phyloP scores from a whole-genome alignment of 1,140 invertebrate species.

The Diploscapter pachys region DNA sequence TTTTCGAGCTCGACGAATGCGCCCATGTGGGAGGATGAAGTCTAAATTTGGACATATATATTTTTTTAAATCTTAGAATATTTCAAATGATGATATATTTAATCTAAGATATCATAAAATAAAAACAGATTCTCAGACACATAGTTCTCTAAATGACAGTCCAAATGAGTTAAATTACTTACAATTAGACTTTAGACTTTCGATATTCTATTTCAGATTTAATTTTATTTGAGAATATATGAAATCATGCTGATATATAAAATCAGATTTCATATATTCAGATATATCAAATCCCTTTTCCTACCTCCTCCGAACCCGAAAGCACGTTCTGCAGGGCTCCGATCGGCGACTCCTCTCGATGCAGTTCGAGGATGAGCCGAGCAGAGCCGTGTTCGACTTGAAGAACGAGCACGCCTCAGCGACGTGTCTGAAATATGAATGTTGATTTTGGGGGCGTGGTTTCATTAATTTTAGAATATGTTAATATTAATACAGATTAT shows the following conservation, averaged over 20 bases:
- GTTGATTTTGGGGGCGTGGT: background rate
- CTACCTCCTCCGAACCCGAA: slow-evolving; percentile 35
- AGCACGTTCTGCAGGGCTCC: slow-evolving; percentile 44
- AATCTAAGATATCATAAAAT: no score
- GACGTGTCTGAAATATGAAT: slow-evolving; percentile 47
- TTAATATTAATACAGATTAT: no score
- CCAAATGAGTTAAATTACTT: no score
- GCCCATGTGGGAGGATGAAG: slow-evolving; percentile 42
- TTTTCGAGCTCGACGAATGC: slow-evolving; percentile 29
- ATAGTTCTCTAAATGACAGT: no score
- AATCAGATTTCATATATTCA: no score
- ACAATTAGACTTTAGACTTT: no score
- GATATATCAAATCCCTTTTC: background rate
- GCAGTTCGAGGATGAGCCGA: slow-evolving; percentile 21
- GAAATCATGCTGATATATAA: no score
- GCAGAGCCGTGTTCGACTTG: slow-evolving; percentile 49
- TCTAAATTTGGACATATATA: slow-evolving; percentile 2
- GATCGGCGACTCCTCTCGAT: slow-evolving; percentile 6
- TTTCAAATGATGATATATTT: no score
- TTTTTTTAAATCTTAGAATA: background rate
- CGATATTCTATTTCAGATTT: no score
- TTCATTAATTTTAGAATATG: no score
- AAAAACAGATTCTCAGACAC: no score
- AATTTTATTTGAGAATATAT: no score
- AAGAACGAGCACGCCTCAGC: slow-evolving; percentile 59